Evolutionary conservation across 2,888 invertebrate genomes (phyloP).

Genomic region (Agrenia bidenticulata): DNA sequence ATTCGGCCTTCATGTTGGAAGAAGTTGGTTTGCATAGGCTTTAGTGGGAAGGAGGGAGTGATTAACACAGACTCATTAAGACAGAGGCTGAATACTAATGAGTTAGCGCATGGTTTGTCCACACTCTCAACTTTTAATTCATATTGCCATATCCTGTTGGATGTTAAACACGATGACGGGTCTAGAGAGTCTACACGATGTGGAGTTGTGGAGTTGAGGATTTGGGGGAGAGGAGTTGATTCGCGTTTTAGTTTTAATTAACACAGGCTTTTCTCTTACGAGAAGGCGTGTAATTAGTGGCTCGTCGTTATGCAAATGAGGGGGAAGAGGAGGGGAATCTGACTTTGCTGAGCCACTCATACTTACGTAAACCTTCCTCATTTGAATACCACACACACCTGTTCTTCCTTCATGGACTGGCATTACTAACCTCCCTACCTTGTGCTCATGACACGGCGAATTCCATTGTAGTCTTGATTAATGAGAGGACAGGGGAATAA

Average conservation of each 20-base stretch:
- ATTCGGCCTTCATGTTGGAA: too few relatives aligned
- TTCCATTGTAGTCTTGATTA: constrained; percentile 34
- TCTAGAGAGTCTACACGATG: constrained; percentile 16
- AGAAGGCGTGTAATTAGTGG: constrained; percentile 49
- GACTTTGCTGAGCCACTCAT: constrained; percentile 41
- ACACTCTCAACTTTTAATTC: constrained; percentile 34
- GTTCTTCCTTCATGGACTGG: constrained; percentile 19
- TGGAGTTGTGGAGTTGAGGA: constrained; percentile 29
- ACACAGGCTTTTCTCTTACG: constrained; percentile 47
- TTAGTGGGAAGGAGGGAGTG: background rate
- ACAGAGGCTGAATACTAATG: constrained; percentile 10
- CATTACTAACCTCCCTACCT: background rate
- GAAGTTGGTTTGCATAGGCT: background rate
- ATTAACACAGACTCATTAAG: constrained; percentile 11
- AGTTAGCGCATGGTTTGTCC: constrained; percentile 28
- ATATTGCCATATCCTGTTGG: background rate
- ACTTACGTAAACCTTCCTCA: constrained; percentile 34
- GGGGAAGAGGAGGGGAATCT: constrained; percentile 46
- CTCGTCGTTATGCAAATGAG: constrained; percentile 51
- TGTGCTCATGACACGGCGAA: constrained; percentile 24
- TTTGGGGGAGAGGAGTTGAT: constrained; percentile 36
- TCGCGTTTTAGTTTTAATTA: constrained; percentile 52
- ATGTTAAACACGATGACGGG: constrained; percentile 11
- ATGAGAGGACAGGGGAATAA: constrained; percentile 26
- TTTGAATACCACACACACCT: constrained; percentile 38